Evolutionary conservation across 2,113 vertebrate species (phyloP).

Genomic region (Tinamus guttatus): DNA sequence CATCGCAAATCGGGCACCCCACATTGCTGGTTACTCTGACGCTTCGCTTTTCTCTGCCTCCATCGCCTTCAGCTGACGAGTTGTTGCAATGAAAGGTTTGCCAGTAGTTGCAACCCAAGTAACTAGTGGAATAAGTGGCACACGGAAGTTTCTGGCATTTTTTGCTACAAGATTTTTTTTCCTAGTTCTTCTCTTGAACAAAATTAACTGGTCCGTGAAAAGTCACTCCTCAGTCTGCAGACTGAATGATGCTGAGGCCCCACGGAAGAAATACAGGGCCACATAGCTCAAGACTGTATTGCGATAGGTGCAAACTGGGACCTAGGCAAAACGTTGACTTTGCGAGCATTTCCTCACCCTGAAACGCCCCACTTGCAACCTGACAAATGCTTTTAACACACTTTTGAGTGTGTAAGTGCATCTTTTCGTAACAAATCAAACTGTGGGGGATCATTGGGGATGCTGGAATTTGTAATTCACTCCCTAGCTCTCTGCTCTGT

Average conservation of each 20-base stretch:
- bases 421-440: neutral
- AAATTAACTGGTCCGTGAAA: neutral
- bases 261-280: neutral
- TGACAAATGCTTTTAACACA: neutral
- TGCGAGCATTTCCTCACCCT: neutral
- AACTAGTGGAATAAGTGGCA: neutral
- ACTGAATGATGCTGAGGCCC: neutral
- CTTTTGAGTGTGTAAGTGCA: neutral
- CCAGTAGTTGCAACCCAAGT: neutral
- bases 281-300: neutral
- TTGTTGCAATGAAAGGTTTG: neutral
- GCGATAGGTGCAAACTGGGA: neutral
- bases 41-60: slow-evolving; percentile 12
- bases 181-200: neutral
- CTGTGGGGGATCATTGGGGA: neutral
- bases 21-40: neutral
- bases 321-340: neutral
- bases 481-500: neutral
- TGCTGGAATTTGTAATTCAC: neutral
- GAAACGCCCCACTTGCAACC: neutral
- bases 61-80: neutral
- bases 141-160: neutral
- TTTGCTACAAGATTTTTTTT: neutral
- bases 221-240: neutral
- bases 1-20: neutral